Percentiles rank a stretch among this genome's conserved stretches.
Conservation (phyloP, 23 tunicate species). For the Trididemnum nubilum region DNA sequence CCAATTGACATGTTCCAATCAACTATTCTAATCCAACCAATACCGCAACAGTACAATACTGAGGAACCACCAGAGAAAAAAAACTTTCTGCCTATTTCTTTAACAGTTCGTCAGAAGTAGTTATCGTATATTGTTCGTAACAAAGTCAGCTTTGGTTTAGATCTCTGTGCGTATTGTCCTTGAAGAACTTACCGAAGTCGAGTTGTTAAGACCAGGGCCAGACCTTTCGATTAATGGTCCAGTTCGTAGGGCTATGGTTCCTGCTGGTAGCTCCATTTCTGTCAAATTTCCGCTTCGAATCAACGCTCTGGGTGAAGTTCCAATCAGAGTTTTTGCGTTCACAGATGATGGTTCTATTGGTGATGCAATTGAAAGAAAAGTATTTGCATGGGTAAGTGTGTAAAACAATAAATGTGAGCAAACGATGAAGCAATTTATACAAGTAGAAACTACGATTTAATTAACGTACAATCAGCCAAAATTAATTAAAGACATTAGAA, state of each 20-base stretch:
- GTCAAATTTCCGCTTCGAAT: constrained; percentile 68
- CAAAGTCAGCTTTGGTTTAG: too few species aligned
- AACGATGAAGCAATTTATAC: too few species aligned
- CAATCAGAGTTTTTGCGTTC: constrained; percentile 59
- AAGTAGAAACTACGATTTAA: too few species aligned
- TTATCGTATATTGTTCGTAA: too few species aligned
- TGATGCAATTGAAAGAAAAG: constrained; percentile 67
- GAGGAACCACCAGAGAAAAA: too few species aligned
- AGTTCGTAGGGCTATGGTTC: constrained; percentile 39
- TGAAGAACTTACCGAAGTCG: constrained; percentile 15
- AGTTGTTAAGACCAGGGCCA: constrained; percentile 44
- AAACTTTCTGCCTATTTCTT: too few species aligned
- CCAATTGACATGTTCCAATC: too few species aligned
- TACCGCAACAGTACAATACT: too few species aligned
- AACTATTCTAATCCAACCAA: too few species aligned
- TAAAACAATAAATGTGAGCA: not conserved
- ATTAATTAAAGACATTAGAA: not conserved
- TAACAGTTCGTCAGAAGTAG: too few species aligned
- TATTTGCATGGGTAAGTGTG: constrained; percentile 61
- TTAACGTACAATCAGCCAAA: too few species aligned
- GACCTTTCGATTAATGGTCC: constrained; percentile 56
- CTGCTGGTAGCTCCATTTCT: constrained; percentile 48
- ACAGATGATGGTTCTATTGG: constrained; percentile 36
- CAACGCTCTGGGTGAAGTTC: constrained; percentile 59
- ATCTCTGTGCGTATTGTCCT: not conserved